Percentiles rank a stretch among this genome's conserved stretches.
Evolutionary conservation across 2,888 invertebrate genomes (phyloP).

Genomic region (Orthosia gracilis): DNA sequence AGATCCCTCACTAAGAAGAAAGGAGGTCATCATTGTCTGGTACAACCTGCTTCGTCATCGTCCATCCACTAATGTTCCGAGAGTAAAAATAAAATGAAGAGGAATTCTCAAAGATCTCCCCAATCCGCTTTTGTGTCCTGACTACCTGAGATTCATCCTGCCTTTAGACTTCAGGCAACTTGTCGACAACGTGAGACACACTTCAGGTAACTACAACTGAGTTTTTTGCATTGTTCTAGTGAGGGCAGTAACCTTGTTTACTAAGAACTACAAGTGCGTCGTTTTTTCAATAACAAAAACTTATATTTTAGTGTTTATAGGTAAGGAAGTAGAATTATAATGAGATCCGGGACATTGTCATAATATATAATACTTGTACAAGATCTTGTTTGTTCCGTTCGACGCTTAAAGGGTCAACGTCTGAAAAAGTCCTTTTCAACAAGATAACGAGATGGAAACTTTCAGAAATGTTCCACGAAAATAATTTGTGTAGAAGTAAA

Average conservation of each 20-base stretch:
- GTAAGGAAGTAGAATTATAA: conserved; percentile 12
- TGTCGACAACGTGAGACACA: conserved; percentile 14
- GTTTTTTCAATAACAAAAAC: conserved; percentile 13
- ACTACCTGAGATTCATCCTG: background rate
- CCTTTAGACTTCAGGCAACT: conserved; percentile 5
- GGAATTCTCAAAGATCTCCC: background rate
- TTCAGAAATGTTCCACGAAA: conserved; percentile 14
- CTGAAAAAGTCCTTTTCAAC: conserved; percentile 29
- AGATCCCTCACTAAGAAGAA: background rate
- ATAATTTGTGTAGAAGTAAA: conserved; percentile 28
- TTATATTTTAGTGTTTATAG: background rate
- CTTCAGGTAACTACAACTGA: background rate
- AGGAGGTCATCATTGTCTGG: conserved; percentile 5
- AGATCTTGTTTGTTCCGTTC: conserved; percentile 21
- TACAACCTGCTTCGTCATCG: conserved; percentile 13
- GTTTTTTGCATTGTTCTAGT: conserved; percentile 19
- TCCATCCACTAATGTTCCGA: background rate
- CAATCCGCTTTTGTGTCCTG: conserved; percentile 11
- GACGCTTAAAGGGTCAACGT: conserved; percentile 20
- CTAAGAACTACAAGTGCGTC: background rate
- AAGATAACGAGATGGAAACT: conserved; percentile 31
- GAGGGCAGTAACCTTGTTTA: conserved; percentile 10
- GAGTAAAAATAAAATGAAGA: conserved; percentile 14
- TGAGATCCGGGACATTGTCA: background rate
- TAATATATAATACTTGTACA: background rate